These are phyloP conservation scores for Protodeltote pygarga DNA, from an alignment of 2,888 invertebrate species.

Conservation along the genomic window DNA sequence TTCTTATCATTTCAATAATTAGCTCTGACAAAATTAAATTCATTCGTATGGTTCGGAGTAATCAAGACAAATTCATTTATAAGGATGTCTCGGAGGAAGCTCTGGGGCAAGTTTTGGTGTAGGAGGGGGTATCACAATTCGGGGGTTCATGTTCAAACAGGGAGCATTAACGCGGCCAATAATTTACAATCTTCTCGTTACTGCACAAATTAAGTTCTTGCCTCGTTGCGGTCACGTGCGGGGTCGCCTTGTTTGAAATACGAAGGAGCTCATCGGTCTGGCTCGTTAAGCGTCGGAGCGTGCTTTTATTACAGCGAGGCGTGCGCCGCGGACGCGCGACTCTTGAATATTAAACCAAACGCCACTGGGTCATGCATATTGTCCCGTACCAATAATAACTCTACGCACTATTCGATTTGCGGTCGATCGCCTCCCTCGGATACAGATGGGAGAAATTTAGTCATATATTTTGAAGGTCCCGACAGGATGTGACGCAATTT, in stretches of 20 bases:
- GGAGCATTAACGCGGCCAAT: constrained; percentile 63
- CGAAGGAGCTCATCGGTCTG: constrained; percentile 83
- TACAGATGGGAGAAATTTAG: constrained; percentile 20
- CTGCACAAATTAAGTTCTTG: constrained; percentile 73
- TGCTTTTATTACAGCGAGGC: constrained; percentile 84
- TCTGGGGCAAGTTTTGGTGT: constrained; percentile 30
- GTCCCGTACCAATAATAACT: constrained; percentile 69
- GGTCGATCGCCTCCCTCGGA: constrained; percentile 26
- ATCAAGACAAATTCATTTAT: constrained; percentile 35
- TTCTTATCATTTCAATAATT: constrained; percentile 21
- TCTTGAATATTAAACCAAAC: constrained; percentile 81
- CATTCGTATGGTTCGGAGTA: constrained; percentile 12
- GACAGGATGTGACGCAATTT: constrained; percentile 7
- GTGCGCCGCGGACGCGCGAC: constrained; percentile 77
- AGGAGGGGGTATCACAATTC: constrained; percentile 21
- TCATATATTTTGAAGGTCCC: constrained; percentile 6
- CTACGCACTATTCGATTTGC: constrained; percentile 62
- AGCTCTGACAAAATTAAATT: constrained; percentile 26
- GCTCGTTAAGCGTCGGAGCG: constrained; percentile 85
- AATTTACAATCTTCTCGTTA: constrained; percentile 78
- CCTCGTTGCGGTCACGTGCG: constrained; percentile 80
- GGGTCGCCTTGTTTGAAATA: constrained; percentile 82
- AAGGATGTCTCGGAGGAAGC: constrained; percentile 8
- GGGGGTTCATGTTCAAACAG: constrained; percentile 42
- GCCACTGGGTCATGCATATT: constrained; percentile 81